Conservation (phyloP, 2,888 invertebrate species). For the Elysia crispata region DNA sequence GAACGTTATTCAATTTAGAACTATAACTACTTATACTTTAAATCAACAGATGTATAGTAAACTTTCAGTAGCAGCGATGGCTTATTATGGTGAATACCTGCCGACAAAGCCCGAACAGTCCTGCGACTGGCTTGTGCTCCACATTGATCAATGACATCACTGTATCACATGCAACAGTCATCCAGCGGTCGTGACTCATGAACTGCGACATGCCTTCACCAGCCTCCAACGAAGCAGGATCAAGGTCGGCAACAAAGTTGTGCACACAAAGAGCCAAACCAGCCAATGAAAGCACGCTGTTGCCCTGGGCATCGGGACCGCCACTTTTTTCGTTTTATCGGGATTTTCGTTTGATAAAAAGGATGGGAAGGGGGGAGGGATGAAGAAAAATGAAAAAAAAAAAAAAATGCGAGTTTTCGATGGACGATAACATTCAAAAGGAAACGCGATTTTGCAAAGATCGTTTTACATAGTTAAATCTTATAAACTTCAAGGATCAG, state of each 20-base stretch:
- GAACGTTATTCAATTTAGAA: no score
- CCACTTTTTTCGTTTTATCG: slow-evolving; percentile 58
- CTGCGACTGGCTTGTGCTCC: slow-evolving; percentile 62
- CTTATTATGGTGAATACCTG: slow-evolving; percentile 70
- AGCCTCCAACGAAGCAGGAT: slow-evolving; percentile 53
- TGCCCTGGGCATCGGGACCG: slow-evolving; percentile 69
- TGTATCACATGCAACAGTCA: slow-evolving; percentile 67
- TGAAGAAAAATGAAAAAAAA: no score
- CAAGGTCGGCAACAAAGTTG: slow-evolving; percentile 59
- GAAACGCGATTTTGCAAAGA: no score
- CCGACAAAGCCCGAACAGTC: slow-evolving; percentile 69
- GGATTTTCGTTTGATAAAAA: neutral
- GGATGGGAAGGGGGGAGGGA: no score
- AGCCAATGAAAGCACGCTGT: slow-evolving; percentile 69
- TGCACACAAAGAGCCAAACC: slow-evolving; percentile 63
- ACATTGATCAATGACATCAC: slow-evolving; percentile 68
- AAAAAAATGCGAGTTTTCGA: neutral
- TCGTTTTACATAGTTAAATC: no score
- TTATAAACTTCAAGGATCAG: no score
- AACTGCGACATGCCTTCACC: slow-evolving; percentile 62
- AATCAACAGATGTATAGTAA: no score
- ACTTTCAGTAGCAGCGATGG: no score
- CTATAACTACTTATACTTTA: no score
- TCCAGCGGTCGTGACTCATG: slow-evolving; percentile 70
- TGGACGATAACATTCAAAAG: no score